Evolutionary conservation across 2,113 vertebrate genomes (phyloP), one percentile per base, ranked within the genome.

Genomic region (Circaetus cinerascens): DNA sequence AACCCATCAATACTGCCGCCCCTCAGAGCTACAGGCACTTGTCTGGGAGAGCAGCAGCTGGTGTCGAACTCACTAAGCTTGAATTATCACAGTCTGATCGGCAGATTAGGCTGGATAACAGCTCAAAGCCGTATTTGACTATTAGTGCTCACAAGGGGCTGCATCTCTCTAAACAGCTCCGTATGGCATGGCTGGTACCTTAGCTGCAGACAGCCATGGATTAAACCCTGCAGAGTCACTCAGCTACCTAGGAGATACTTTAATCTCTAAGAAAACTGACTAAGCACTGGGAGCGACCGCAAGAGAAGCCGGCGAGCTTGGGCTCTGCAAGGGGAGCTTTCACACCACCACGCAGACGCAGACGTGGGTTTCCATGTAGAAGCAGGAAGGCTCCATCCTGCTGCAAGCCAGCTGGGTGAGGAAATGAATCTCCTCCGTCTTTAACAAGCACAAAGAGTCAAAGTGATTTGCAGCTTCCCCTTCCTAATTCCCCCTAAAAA

Each of bases 231-330:
- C 59, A 15, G 63, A 74, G 94, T 21, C 89, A 4, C 79, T 59
- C 29, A 6, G 86, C 21, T 12, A 53, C 76, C 66, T 32, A 7
- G 45, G 45, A 87, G 68, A 50, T 29, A 48, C 26, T 81, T 55
- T 6, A 50, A 71, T 41, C 55, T 6, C 75, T 41, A 45, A 36
- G 68, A 75, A 75, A 93, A 86, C 3, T 20, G 64, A 13, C 45
- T n/a, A 59, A 86, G 75, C 72, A 13, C 83, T 69, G 3, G 9
- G 30, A 62, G 48, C 0, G 0, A 86, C 34, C 0, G 0, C 15
- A 40, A 2, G 3, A 86, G 32, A 85, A 86, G 53, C 51, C 67
- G 60, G 56, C 0, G 0, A 43, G 36, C 30, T 13, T 23, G 38
- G 38, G 66, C 18, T 67, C 16, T 55, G 45, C 4, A 3, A 62